A percentile compares a stretch with the other conserved stretches of the same genome.
phyloP scores from a whole-genome alignment of 1,140 invertebrate genomes.

The Drosophila takahashii region DNA sequence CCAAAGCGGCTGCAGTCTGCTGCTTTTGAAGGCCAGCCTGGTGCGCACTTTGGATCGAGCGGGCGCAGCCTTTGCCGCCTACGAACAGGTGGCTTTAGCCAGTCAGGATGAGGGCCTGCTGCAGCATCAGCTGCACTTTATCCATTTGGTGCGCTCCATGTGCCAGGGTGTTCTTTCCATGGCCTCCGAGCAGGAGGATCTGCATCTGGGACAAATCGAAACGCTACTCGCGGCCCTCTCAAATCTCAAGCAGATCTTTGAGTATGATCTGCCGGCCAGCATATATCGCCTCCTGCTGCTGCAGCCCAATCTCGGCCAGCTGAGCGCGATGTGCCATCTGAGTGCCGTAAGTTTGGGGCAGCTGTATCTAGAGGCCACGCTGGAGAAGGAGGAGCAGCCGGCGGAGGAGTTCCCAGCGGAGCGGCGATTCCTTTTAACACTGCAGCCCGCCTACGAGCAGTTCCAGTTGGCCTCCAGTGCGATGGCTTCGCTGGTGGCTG shows the following conservation, averaged over 20 bases:
- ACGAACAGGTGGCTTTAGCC: conserved; percentile 43
- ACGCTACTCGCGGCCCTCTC: conserved; percentile 22
- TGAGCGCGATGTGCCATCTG: conserved; percentile 35
- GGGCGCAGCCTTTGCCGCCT: conserved; percentile 37
- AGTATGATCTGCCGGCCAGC: conserved; percentile 47
- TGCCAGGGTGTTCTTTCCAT: conserved; percentile 32
- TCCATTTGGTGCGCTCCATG: conserved; percentile 61
- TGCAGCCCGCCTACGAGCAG: conserved; percentile 49
- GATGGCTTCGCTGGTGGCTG: conserved; percentile 16
- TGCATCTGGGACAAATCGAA: conserved; percentile 40
- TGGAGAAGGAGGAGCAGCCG: conserved; percentile 5
- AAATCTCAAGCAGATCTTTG: conserved; percentile 47
- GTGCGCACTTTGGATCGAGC: conserved; percentile 44
- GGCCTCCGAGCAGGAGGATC: conserved; percentile 26
- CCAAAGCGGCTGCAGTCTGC: conserved; percentile 36
- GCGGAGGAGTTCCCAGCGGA: conserved; percentile 7
- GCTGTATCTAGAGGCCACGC: conserved; percentile 21
- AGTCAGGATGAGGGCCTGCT: conserved; percentile 32
- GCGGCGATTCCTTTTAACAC: conserved; percentile 32
- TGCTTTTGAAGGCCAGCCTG: conserved; percentile 33
- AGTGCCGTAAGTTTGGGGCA: conserved; percentile 13
- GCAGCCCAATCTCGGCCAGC: conserved; percentile 35
- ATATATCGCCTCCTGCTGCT: conserved; percentile 50
- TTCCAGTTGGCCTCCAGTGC: conserved; percentile 31
- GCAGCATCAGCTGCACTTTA: conserved; percentile 62